These are phyloP conservation scores for Neogobius melanostomus DNA, from an alignment of 2,113 vertebrate genomes.

Conservation along the genomic window DNA sequence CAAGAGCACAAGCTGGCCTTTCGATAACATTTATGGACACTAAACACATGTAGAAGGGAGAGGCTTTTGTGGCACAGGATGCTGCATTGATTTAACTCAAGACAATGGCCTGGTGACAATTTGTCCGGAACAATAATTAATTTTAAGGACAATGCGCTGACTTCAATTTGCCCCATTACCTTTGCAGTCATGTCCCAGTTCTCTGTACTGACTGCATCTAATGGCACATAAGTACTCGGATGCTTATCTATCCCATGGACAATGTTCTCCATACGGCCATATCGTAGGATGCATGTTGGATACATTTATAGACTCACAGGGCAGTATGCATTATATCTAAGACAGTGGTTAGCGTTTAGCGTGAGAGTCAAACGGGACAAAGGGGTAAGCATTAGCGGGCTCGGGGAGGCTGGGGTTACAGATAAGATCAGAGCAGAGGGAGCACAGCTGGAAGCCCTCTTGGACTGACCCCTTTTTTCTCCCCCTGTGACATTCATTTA, in stretches of 20 bases:
- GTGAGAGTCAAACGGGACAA: constrained; percentile 2
- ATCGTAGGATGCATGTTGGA: constrained; percentile 2
- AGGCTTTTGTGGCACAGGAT: constrained; percentile 21
- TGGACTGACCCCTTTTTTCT: constrained; percentile 49
- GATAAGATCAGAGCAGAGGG: constrained; percentile 70
- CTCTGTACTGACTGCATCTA: constrained; percentile 28
- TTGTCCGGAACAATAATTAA: constrained; percentile 20
- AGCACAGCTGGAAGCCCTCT: constrained; percentile 67
- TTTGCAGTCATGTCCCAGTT: constrained; percentile 32
- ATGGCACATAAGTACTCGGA: constrained; percentile 36
- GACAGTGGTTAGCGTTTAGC: constrained; percentile 1
- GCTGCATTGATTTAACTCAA: constrained; percentile 31
- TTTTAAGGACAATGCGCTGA: constrained; percentile 26
- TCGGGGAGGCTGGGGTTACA: constrained; percentile 25
- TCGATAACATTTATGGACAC: constrained; percentile 30
- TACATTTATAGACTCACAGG: constrained; percentile 3
- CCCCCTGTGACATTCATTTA: constrained; percentile 59
- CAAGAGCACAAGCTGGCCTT: background rate
- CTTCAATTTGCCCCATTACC: constrained; percentile 28
- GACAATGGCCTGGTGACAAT: constrained; percentile 28
- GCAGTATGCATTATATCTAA: background rate
- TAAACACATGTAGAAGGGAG: constrained; percentile 35
- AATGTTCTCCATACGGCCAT: constrained; percentile 3
- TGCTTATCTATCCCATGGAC: constrained; percentile 39
- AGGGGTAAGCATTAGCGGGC: constrained; percentile 5